phyloP scores from a whole-genome alignment of 2,113 vertebrate species.

The Rhea americana region DNA sequence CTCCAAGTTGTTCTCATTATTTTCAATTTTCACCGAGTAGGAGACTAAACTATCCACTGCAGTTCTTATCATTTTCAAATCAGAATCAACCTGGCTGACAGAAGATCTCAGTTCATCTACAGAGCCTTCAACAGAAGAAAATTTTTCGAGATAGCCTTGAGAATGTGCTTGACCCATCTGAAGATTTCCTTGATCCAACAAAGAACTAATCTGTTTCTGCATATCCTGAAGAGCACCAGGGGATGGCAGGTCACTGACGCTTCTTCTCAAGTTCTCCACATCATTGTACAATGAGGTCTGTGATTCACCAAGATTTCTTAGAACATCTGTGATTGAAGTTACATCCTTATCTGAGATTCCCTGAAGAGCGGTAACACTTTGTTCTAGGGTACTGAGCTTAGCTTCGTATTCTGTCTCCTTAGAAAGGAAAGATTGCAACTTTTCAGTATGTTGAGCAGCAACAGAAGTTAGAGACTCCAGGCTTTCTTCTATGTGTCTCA shows the following conservation, averaged over 20 bases:
- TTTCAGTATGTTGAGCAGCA: conserved; percentile 63
- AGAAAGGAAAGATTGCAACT: conserved; percentile 74
- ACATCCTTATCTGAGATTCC: conserved; percentile 33
- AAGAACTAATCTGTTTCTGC: conserved; percentile 67
- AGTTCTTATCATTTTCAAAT: conserved; percentile 84
- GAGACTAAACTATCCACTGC: conserved; percentile 80
- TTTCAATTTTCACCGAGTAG: conserved; percentile 86
- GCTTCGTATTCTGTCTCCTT: conserved; percentile 75
- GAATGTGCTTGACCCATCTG: conserved; percentile 45
- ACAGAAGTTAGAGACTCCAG: conserved; percentile 57
- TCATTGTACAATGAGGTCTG: conserved; percentile 70
- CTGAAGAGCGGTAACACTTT: conserved; percentile 35
- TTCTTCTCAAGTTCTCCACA: conserved; percentile 71
- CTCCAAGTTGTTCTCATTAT: conserved; percentile 81
- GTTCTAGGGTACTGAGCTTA: conserved; percentile 69
- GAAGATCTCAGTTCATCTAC: conserved; percentile 77
- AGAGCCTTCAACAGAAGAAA: conserved; percentile 66
- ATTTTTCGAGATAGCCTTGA: conserved; percentile 70
- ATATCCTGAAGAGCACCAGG: conserved; percentile 58
- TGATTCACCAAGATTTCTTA: conserved; percentile 72
- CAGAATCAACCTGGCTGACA: conserved; percentile 76
- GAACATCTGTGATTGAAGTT: conserved; percentile 27
- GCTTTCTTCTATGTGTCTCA: conserved; percentile 79
- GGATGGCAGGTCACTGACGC: conserved; percentile 76
- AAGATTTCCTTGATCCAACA: conserved; percentile 68